Evolutionary conservation across 1,140 invertebrate genomes (phyloP).

Genomic region (Drosophila miranda): DNA sequence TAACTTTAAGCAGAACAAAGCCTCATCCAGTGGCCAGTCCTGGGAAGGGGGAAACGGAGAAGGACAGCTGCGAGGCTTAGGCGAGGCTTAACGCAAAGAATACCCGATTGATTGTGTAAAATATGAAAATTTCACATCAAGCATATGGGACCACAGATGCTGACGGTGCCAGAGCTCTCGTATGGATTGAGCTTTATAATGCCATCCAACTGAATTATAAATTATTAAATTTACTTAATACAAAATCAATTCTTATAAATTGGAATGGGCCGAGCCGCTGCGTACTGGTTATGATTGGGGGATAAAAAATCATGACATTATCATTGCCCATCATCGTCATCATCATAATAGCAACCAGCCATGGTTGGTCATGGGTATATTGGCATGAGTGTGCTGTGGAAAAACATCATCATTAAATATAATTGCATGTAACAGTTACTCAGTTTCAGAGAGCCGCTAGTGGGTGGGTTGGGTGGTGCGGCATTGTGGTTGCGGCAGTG

Average conservation of each 20-base stretch:
- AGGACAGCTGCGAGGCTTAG: slow-evolving; percentile 47
- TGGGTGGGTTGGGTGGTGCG: slow-evolving; percentile 2
- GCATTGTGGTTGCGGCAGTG: slow-evolving; percentile 27
- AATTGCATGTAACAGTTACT: slow-evolving; percentile 76
- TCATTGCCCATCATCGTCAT: slow-evolving; percentile 25
- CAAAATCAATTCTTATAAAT: slow-evolving; percentile 72
- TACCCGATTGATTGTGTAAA: slow-evolving; percentile 29
- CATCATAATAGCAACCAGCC: slow-evolving; percentile 2
- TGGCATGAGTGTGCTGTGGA: slow-evolving; percentile 37
- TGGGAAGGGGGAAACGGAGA: not conserved
- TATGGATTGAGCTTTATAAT: slow-evolving; percentile 45
- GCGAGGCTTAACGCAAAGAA: slow-evolving; percentile 24
- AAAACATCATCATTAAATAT: slow-evolving; percentile 80
- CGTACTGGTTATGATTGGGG: slow-evolving; percentile 2
- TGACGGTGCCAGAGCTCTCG: slow-evolving; percentile 16
- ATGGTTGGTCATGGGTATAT: slow-evolving; percentile 22
- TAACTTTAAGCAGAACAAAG: slow-evolving; percentile 12
- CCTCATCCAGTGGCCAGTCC: slow-evolving; percentile 24
- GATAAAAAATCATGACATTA: slow-evolving; percentile 59
- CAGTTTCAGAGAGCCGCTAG: slow-evolving; percentile 45
- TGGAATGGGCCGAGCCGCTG: slow-evolving; percentile 35
- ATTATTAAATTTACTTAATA: slow-evolving; percentile 77
- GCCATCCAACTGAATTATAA: slow-evolving; percentile 58
- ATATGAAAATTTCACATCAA: slow-evolving; percentile 16
- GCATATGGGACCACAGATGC: slow-evolving; percentile 25